These are phyloP conservation scores for Cyclopterus lumpus DNA, from an alignment of 2,797 vertebrate genomes.

Conservation along the genomic window DNA sequence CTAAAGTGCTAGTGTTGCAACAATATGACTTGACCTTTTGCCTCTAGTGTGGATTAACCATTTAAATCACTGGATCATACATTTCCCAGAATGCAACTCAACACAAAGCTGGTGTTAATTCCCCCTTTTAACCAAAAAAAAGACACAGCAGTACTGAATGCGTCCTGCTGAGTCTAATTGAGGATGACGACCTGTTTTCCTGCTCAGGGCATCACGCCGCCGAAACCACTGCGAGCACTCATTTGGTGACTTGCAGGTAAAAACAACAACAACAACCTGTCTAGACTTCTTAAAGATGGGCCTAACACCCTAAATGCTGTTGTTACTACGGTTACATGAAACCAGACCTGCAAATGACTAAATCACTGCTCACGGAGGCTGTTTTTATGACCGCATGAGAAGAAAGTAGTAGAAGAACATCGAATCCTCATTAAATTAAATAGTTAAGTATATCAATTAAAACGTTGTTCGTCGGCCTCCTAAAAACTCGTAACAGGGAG, in stretches of 20 bases:
- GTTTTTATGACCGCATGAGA: neutral
- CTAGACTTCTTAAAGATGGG: slow-evolving; percentile 50
- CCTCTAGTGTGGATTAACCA: no score
- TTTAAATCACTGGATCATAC: neutral
- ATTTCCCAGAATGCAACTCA: neutral
- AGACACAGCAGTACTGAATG: neutral
- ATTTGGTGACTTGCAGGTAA: slow-evolving; percentile 20
- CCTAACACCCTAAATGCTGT: neutral
- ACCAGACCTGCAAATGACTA: slow-evolving; percentile 4
- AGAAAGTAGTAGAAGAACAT: neutral
- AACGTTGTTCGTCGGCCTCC: neutral
- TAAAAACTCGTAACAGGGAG: no score
- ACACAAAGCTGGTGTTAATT: neutral
- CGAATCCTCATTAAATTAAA: no score
- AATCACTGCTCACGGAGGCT: neutral
- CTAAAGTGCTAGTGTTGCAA: no score
- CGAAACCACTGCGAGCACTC: neutral
- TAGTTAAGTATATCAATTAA: neutral
- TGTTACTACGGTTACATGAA: neutral
- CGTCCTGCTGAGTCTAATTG: neutral
- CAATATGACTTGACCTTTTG: no score
- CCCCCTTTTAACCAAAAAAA: no score
- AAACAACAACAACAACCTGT: slow-evolving; percentile 9
- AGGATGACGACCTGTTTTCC: neutral
- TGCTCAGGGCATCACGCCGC: neutral